Evolutionary conservation across 2,888 invertebrate species (phyloP).

Genomic region (Pristionchus entomophagus): DNA sequence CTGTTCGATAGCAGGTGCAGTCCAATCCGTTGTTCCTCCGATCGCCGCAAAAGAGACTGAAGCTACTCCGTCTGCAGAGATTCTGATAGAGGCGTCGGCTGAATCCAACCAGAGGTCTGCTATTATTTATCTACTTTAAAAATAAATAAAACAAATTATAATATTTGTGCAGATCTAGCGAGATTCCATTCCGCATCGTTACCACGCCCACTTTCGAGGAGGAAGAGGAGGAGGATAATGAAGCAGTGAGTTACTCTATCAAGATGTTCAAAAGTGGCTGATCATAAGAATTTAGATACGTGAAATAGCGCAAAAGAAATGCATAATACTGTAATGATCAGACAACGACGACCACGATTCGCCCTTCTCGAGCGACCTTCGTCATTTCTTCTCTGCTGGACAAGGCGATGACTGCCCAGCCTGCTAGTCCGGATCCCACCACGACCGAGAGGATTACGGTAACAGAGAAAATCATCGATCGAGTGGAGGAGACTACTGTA

Average conservation of each 20-base stretch:
- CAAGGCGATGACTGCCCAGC: background rate
- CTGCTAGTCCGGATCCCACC: background rate
- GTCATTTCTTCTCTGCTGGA: slow-evolving; percentile 21
- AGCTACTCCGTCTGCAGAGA: slow-evolving; percentile 1
- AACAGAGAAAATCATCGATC: background rate
- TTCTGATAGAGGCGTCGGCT: background rate
- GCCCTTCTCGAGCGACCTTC: slow-evolving; percentile 2
- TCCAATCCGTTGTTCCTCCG: background rate
- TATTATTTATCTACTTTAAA: background rate
- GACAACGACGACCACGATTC: background rate
- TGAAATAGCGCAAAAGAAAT: too few species aligned
- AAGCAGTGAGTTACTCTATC: too few species aligned
- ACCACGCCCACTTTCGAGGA: slow-evolving; percentile 10
- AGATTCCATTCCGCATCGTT: slow-evolving; percentile 4
- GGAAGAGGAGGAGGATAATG: background rate
- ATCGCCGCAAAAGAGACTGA: background rate
- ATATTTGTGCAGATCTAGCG: background rate
- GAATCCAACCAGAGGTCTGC: background rate
- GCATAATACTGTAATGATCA: too few species aligned
- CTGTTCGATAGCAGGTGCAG: background rate
- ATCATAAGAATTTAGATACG: too few species aligned
- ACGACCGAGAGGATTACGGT: background rate
- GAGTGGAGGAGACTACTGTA: background rate
- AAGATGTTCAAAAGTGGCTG: too few species aligned
- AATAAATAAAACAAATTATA: background rate